Base-by-base conservation (phyloP, 2,888 invertebrate genomes). In the Tinea semifulvella region DNA sequence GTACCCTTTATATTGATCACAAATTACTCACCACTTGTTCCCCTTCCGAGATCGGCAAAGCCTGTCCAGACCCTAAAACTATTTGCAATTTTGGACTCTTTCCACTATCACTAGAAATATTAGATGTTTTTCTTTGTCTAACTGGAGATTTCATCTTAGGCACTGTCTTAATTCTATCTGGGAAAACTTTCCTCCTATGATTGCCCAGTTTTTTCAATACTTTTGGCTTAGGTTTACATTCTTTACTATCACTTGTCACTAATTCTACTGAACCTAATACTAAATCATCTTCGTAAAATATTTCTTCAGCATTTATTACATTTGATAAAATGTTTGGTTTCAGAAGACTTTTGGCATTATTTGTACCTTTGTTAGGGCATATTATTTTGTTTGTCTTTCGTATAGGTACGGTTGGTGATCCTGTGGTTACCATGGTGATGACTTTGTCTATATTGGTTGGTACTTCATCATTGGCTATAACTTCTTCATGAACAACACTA, bases 21-120 rank as follows among this genome's bases (percentile, higher is more conserved):
- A n/a, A n/a, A n/a, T n/a, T 36, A 57, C 73, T 69, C 57, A 84
- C 84, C 55, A 85, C 80, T 82, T 84, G 76, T 61, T 86, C 86
- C 5, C 85, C 85, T 58, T 84, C 82, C 44, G 83, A 83, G 10
- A 85, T 65, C 1, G 83, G 82, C 42, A 85, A 65, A n/a, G 82
- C 71, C 46, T 76, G 69, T 16, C 84, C 84, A 11, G 80, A 81
- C 0, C 84, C 82, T 13, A 84, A 71, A 2, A 83, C 71, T 49
- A 82, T 75, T 49, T 80, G 81, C 69, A 82, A 63, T 50, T 76
- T 74, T 6, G 75, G 73, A 51, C 74, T 77, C 48, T 69, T 73
- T 7, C 56, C 48, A 54, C 57, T 68, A n/a, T 74, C 74, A 31
- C 74, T 74, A 0, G 75, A 75, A 50, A 67, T 75, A 53, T 60